A percentile compares a stretch with the other conserved stretches of the same genome.
Conservation (phyloP, 2,888 invertebrate genomes). For the Aporophyla nigra region DNA sequence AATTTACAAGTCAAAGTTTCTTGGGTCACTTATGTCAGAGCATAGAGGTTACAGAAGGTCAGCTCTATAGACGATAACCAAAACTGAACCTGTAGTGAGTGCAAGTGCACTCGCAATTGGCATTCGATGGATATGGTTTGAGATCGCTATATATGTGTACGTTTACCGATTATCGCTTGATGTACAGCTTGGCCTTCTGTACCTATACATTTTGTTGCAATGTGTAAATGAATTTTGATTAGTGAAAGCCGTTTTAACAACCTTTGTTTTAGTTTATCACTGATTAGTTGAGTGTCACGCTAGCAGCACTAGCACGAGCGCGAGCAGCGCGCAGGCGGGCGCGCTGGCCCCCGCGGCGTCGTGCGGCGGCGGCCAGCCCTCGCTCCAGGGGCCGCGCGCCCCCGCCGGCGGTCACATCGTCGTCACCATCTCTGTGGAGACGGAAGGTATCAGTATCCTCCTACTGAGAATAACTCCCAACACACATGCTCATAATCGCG, state of each 20-base stretch:
- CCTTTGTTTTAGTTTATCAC: constrained; percentile 50
- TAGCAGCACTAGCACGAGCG: constrained; percentile 56
- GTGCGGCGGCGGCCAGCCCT: constrained; percentile 82
- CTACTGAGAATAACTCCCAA: neutral
- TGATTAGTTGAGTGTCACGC: constrained; percentile 72
- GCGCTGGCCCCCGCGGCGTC: constrained; percentile 45
- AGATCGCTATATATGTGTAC: neutral
- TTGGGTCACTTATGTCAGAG: constrained; percentile 38
- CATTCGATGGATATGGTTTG: neutral
- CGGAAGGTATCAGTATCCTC: neutral
- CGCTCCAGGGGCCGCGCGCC: constrained; percentile 82
- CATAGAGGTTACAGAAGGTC: neutral
- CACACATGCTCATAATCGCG: neutral
- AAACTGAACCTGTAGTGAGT: too few species aligned
- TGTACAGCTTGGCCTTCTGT: neutral
- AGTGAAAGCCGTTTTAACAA: constrained; percentile 57
- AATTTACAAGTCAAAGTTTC: constrained; percentile 63
- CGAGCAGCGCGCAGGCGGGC: constrained; percentile 61
- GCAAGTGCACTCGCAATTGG: neutral
- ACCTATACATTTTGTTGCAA: neutral
- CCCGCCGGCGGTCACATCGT: constrained; percentile 87
- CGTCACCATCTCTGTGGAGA: constrained; percentile 83
- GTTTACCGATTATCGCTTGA: neutral
- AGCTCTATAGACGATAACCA: neutral
- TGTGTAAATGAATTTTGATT: constrained; percentile 29